Percentiles rank a stretch among this genome's conserved stretches.
phyloP scores from a whole-genome alignment of 2,888 invertebrate genomes.

The Bombylius discolor region DNA sequence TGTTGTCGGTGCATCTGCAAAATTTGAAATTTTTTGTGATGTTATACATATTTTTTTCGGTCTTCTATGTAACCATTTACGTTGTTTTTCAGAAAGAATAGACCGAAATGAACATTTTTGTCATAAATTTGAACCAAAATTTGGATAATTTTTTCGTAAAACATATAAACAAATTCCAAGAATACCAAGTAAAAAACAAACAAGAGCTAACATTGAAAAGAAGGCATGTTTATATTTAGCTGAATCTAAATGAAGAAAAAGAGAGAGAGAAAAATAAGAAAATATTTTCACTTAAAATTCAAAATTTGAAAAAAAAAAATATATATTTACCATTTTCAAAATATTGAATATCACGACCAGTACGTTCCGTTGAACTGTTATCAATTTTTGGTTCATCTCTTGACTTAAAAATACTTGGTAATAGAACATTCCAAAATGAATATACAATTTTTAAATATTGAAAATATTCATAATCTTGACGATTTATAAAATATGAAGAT shows the following conservation, averaged over 20 bases:
- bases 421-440: slow-evolving; percentile 31
- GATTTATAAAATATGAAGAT: slow-evolving; percentile 17
- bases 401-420: slow-evolving; percentile 20
- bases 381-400: slow-evolving; percentile 6
- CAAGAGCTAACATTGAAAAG: slow-evolving; percentile 31
- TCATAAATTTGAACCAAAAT: slow-evolving; percentile 22
- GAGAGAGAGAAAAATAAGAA: not conserved
- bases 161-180: slow-evolving; percentile 33
- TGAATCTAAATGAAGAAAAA: slow-evolving; percentile 19
- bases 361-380: slow-evolving; percentile 14
- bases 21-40: not conserved
- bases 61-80: not conserved
- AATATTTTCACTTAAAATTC: not conserved
- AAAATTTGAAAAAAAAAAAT: not conserved
- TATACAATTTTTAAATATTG: slow-evolving; percentile 29
- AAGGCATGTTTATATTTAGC: slow-evolving; percentile 35
- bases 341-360: slow-evolving; percentile 10
- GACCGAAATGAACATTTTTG: slow-evolving; percentile 34
- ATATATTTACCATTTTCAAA: slow-evolving; percentile 3
- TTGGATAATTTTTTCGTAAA: slow-evolving; percentile 25
- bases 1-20: too few relatives aligned
- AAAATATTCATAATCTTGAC: slow-evolving; percentile 25
- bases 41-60: not conserved
- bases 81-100: slow-evolving; percentile 17
- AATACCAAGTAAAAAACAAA: slow-evolving; percentile 28